phyloP scores from a whole-genome alignment of 2,113 vertebrate species.

The Dicaeum eximium region DNA sequence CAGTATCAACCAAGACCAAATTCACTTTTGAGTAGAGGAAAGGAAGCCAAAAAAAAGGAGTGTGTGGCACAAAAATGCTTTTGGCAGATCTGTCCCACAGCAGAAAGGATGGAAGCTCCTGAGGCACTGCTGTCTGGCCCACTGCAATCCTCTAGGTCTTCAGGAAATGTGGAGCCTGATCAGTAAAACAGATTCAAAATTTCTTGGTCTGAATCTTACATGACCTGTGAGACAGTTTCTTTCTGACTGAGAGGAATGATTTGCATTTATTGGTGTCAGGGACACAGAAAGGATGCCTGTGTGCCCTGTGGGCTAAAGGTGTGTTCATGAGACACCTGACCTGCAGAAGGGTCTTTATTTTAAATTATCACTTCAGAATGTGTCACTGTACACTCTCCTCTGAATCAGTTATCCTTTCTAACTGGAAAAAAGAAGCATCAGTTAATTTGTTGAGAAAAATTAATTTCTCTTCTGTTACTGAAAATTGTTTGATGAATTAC shows the following conservation, averaged over 20 bases:
- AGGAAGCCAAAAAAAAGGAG: background rate
- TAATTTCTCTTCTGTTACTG: background rate
- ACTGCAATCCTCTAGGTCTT: background rate
- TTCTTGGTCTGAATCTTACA: background rate
- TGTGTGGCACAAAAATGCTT: background rate
- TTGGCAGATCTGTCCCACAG: background rate
- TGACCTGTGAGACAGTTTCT: background rate
- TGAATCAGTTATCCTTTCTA: background rate
- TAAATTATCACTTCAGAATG: background rate
- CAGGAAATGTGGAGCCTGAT: background rate
- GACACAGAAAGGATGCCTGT: background rate
- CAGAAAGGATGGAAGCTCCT: background rate
- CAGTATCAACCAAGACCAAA: background rate
- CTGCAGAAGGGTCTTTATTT: background rate
- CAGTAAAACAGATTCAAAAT: background rate
- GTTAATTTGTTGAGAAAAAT: background rate
- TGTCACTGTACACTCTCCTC: background rate
- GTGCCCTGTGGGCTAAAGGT: fast-evolving
- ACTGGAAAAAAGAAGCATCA: background rate
- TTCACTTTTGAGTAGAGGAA: background rate
- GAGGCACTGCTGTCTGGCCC: background rate
- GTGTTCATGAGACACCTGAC: background rate
- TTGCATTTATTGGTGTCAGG: background rate
- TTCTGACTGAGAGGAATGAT: background rate
- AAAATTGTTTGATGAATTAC: background rate